Evolutionary conservation across 1,140 invertebrate species (phyloP).

Genomic region (Lordiphosa collinella): DNA sequence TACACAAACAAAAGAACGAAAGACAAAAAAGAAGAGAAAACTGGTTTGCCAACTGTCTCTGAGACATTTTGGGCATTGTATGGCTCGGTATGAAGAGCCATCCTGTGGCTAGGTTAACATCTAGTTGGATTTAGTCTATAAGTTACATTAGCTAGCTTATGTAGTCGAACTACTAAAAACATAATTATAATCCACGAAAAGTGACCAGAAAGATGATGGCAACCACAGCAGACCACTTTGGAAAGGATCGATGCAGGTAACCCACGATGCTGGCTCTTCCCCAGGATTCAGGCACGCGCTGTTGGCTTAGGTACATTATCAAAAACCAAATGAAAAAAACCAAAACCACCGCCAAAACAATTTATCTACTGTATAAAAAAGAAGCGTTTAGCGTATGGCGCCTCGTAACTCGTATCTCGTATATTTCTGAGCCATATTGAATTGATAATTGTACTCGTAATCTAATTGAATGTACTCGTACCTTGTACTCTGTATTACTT

Average conservation of each 20-base stretch:
- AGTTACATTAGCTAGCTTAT: slow-evolving; percentile 35
- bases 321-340: slow-evolving; percentile 28
- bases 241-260: slow-evolving; percentile 29
- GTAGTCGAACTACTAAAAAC: slow-evolving; percentile 31
- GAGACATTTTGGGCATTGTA: slow-evolving; percentile 1
- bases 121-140: slow-evolving; percentile 24
- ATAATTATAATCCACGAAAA: slow-evolving; percentile 39
- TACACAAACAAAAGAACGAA: slow-evolving; percentile 37
- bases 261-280: slow-evolving; percentile 20
- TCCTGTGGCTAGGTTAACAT: slow-evolving; percentile 5
- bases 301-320: slow-evolving; percentile 59
- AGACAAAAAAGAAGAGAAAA: slow-evolving; percentile 48
- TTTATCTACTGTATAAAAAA: background rate
- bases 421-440: slow-evolving; percentile 59
- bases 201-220: slow-evolving; percentile 19
- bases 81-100: slow-evolving; percentile 1
- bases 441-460: slow-evolving; percentile 48
- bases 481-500: slow-evolving; percentile 37
- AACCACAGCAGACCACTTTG: slow-evolving; percentile 22
- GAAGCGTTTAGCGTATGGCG: slow-evolving; percentile 66
- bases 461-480: slow-evolving; percentile 51
- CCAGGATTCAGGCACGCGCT: slow-evolving; percentile 32
- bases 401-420: slow-evolving; percentile 68
- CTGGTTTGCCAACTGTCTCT: slow-evolving; percentile 69
- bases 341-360: no score